Percentiles rank a stretch among this genome's conserved stretches.
Evolutionary conservation across 2,113 vertebrate species (phyloP).

Genomic region (Chitala chitala): DNA sequence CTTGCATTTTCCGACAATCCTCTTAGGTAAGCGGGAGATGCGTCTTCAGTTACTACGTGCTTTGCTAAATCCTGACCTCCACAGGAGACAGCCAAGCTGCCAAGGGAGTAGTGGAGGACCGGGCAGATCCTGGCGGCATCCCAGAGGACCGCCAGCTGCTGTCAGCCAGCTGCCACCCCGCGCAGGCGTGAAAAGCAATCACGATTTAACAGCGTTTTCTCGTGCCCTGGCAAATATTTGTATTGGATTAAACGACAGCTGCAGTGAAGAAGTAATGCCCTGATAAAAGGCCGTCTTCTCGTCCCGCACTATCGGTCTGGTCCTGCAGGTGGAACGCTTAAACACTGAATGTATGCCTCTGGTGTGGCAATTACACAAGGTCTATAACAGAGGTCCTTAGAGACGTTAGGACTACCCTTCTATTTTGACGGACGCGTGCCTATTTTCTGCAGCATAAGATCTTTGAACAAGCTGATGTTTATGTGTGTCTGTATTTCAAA

Average conservation of each 20-base stretch:
- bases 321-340: not conserved
- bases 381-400: too few species aligned
- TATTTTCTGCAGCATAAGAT: too few species aligned
- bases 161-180: not conserved
- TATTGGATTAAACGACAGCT: not conserved
- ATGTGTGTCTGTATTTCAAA: too few species aligned
- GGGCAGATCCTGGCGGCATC: not conserved
- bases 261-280: not conserved
- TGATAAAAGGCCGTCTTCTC: not conserved
- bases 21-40: not conserved
- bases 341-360: not conserved
- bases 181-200: not conserved
- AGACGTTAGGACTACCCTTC: too few species aligned
- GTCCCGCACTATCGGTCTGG: not conserved
- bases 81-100: not conserved
- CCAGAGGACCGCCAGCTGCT: not conserved
- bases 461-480: too few species aligned
- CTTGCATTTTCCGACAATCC: not conserved
- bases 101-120: not conserved
- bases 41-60: not conserved
- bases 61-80: slow-evolving; percentile 3
- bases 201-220: not conserved
- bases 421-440: too few species aligned
- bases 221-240: not conserved
- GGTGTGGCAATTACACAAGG: too few species aligned